These are phyloP conservation scores for Tiliacea aurago DNA, from an alignment of 2,888 invertebrate genomes.

Conservation along the genomic window DNA sequence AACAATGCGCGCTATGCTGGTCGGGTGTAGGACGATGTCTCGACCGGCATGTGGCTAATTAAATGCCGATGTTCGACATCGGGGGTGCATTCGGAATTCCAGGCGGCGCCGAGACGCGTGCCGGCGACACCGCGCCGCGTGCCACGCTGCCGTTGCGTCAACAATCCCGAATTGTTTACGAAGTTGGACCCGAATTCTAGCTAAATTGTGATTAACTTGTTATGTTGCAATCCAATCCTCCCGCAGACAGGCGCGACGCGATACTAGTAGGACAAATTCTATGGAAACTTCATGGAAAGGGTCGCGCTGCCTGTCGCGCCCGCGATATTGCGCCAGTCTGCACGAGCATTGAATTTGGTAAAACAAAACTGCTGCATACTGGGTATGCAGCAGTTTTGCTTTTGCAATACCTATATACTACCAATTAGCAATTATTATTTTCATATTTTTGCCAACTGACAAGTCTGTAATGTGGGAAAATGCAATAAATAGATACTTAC, in stretches of 20 bases:
- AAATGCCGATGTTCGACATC: conserved; percentile 85
- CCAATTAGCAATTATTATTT: background rate
- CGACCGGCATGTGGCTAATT: conserved; percentile 88
- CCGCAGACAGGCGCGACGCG: too few relatives aligned
- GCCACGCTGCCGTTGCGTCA: conserved; percentile 74
- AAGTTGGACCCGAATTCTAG: conserved; percentile 71
- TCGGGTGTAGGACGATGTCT: conserved; percentile 76
- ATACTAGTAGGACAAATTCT: too few relatives aligned
- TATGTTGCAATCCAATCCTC: conserved; percentile 29
- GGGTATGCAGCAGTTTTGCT: too few relatives aligned
- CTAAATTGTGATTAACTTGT: conserved; percentile 45
- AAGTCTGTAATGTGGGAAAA: background rate
- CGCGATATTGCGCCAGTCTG: too few relatives aligned
- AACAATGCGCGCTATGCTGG: conserved; percentile 84
- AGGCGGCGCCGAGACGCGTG: conserved; percentile 73
- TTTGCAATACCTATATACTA: too few relatives aligned
- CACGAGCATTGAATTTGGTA: too few relatives aligned
- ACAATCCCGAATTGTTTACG: conserved; percentile 82
- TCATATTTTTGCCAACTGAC: background rate
- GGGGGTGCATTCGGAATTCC: conserved; percentile 82
- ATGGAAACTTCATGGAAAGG: too few relatives aligned
- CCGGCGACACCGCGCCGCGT: conserved; percentile 78
- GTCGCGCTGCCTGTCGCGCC: too few relatives aligned
- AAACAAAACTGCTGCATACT: background rate
- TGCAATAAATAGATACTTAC: background rate